Percentiles rank a stretch among this genome's conserved stretches.
phyloP scores from a whole-genome alignment of 2,797 vertebrate genomes.

The Cetoscarus ocellatus region DNA sequence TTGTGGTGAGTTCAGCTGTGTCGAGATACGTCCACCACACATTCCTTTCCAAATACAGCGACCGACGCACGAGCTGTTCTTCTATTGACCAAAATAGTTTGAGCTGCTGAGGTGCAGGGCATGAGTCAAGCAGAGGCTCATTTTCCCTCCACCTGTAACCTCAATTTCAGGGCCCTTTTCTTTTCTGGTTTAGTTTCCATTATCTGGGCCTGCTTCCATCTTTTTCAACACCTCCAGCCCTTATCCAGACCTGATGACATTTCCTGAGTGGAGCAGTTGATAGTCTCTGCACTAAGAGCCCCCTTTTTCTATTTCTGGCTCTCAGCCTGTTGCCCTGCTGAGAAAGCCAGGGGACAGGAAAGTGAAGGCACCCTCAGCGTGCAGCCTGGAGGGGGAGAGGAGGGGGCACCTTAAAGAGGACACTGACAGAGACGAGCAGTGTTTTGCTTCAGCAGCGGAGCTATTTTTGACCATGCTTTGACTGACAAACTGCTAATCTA shows the following conservation, averaged over 20 bases:
- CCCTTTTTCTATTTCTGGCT: constrained; percentile 65
- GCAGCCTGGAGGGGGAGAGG: constrained; percentile 36
- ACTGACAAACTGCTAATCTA: constrained; percentile 72
- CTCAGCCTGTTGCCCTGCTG: constrained; percentile 59
- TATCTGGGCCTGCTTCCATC: constrained; percentile 30
- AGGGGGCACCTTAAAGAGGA: constrained; percentile 50
- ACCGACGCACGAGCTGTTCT: constrained; percentile 74
- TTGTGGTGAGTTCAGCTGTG: constrained; percentile 79
- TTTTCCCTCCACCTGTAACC: constrained; percentile 49
- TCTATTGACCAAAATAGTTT: constrained; percentile 80
- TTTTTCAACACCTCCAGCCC: constrained; percentile 50
- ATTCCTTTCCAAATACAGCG: constrained; percentile 89
- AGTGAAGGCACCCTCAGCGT: constrained; percentile 58
- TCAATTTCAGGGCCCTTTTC: constrained; percentile 25
- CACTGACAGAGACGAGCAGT: constrained; percentile 58
- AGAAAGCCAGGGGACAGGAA: constrained; percentile 56
- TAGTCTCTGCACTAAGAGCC: constrained; percentile 45
- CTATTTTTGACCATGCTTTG: constrained; percentile 77
- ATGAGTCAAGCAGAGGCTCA: constrained; percentile 41
- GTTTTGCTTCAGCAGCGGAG: constrained; percentile 74
- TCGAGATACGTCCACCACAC: constrained; percentile 71
- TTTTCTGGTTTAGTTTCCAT: constrained; percentile 15
- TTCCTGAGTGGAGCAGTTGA: constrained; percentile 46
- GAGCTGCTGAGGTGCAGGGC: constrained; percentile 41
- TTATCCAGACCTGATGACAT: constrained; percentile 54